Conservation (phyloP, 1,140 invertebrate genomes). For the Maniola jurtina region DNA sequence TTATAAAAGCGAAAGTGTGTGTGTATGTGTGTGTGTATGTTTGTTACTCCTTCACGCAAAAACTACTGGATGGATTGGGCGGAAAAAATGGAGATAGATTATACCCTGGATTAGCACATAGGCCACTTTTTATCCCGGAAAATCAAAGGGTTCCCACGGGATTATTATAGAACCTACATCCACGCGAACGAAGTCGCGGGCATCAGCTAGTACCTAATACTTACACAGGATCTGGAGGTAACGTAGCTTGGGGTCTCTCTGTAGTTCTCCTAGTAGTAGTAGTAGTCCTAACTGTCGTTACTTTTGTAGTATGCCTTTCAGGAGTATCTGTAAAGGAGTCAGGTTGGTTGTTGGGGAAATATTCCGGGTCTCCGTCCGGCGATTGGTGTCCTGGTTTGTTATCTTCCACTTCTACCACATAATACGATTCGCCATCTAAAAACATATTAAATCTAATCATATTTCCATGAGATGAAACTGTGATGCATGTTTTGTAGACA, state of each 20-base stretch:
- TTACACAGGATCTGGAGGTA: slow-evolving; percentile 11
- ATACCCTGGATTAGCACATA: no score
- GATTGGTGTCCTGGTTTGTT: slow-evolving; percentile 2
- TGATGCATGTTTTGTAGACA: background rate
- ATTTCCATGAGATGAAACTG: background rate
- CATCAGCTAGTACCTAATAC: no score
- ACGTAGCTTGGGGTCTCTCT: background rate
- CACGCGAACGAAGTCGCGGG: no score
- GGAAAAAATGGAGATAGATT: no score
- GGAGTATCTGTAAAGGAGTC: slow-evolving; percentile 1
- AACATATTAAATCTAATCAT: background rate
- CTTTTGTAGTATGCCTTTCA: slow-evolving; percentile 5
- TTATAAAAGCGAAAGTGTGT: no score
- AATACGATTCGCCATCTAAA: slow-evolving; percentile 6
- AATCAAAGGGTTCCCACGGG: no score
- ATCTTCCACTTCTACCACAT: background rate
- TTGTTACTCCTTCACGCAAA: no score
- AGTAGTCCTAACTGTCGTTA: background rate
- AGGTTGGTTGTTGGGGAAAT: slow-evolving; percentile 1
- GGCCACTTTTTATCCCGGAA: no score
- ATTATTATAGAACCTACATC: no score
- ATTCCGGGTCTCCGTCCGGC: background rate
- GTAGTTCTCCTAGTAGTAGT: background rate
- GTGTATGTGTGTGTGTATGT: no score
- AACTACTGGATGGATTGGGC: no score